Percentiles rank a stretch among this genome's conserved stretches.
phyloP scores from a whole-genome alignment of 2,888 invertebrate genomes.

The Coenonympha glycerion region DNA sequence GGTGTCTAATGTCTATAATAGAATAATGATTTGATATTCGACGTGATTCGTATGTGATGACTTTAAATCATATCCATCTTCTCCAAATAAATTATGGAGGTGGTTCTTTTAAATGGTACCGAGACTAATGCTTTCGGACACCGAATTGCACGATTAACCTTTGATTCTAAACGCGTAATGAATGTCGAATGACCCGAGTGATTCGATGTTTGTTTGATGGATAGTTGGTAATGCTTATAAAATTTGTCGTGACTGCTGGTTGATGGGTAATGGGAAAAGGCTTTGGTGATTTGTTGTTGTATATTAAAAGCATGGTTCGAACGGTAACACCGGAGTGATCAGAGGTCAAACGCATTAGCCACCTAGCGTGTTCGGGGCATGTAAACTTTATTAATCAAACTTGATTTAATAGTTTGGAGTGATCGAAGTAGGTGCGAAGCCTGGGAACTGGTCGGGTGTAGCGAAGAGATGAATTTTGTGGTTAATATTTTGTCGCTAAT shows the following conservation, averaged over 20 bases:
- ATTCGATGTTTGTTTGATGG: conserved; percentile 42
- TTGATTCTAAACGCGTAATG: conserved; percentile 46
- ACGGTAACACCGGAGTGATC: conserved; percentile 63
- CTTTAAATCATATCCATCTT: conserved; percentile 55
- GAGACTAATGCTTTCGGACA: conserved; percentile 30
- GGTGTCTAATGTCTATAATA: conserved; percentile 60
- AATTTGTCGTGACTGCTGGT: conserved; percentile 70
- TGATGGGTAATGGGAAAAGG: conserved; percentile 65
- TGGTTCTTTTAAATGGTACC: conserved; percentile 27
- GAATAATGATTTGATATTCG: conserved; percentile 57
- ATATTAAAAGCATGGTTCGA: conserved; percentile 70
- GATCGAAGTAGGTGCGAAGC: conserved; percentile 21
- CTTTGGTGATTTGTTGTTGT: conserved; percentile 64
- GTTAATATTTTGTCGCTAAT: conserved; percentile 20
- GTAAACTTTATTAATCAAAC: conserved; percentile 64
- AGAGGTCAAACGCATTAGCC: conserved; percentile 73
- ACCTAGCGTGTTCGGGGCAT: conserved; percentile 66
- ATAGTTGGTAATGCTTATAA: conserved; percentile 62
- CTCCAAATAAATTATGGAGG: conserved; percentile 27
- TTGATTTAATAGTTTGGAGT: conserved; percentile 25
- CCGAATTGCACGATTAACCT: conserved; percentile 18
- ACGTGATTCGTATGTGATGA: no score
- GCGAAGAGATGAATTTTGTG: conserved; percentile 12
- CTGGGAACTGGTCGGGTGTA: conserved; percentile 22
- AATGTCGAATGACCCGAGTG: conserved; percentile 41